phyloP scores from a whole-genome alignment of 1,140 invertebrate genomes.

The Chironomus striatipennis region DNA sequence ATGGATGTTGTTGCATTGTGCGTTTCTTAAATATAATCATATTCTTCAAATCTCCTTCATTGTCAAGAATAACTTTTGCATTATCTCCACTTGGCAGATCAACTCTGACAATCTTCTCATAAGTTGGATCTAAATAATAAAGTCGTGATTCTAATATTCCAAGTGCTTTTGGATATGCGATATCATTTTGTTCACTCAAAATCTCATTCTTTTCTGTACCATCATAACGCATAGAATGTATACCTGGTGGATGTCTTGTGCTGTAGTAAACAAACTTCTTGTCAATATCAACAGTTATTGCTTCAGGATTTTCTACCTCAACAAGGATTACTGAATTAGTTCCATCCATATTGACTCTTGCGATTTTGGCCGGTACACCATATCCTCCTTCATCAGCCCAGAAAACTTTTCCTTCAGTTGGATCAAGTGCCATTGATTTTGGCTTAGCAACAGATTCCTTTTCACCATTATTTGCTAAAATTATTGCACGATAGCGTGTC shows the following conservation, averaged over 20 bases:
- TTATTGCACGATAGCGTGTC: slow-evolving; percentile 71
- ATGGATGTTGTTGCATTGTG: slow-evolving; percentile 73
- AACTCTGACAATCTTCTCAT: slow-evolving; percentile 82
- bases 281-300: slow-evolving; percentile 77
- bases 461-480: slow-evolving; percentile 86
- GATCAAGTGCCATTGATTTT: slow-evolving; percentile 80
- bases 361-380: slow-evolving; percentile 86
- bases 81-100: slow-evolving; percentile 77
- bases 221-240: slow-evolving; percentile 66
- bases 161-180: slow-evolving; percentile 70
- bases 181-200: slow-evolving; percentile 57
- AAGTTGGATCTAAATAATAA: slow-evolving; percentile 81
- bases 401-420: slow-evolving; percentile 81
- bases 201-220: slow-evolving; percentile 62
- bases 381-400: slow-evolving; percentile 94
- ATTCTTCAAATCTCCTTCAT: slow-evolving; percentile 78
- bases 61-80: slow-evolving; percentile 67
- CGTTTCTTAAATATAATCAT: slow-evolving; percentile 83
- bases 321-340: slow-evolving; percentile 61
- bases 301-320: slow-evolving; percentile 63
- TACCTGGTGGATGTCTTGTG: slow-evolving; percentile 60
- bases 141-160: slow-evolving; percentile 74
- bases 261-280: slow-evolving; percentile 81
- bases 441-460: slow-evolving; percentile 79
- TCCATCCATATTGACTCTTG: slow-evolving; percentile 90